Conservation (phyloP, 2,888 invertebrate species). For the Teinopalpus imperialis region DNA sequence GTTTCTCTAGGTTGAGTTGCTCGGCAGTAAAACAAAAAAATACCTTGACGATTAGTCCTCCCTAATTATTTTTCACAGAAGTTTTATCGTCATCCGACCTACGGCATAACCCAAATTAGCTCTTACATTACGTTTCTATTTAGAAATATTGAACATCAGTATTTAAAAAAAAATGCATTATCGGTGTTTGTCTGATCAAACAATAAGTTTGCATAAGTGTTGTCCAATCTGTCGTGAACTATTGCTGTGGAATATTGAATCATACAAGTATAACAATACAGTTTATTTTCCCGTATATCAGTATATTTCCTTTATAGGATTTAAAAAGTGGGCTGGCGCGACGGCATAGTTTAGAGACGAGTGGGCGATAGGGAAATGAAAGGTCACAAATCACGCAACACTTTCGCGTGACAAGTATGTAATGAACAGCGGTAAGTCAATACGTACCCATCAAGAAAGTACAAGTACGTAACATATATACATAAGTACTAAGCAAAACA, state of each 20-base stretch:
- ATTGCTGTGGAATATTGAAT: constrained; percentile 20
- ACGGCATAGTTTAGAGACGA: constrained; percentile 33
- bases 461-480: too few relatives aligned
- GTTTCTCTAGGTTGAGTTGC: too few relatives aligned
- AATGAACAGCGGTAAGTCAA: constrained; percentile 23
- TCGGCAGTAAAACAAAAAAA: too few relatives aligned
- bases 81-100: too few relatives aligned
- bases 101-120: constrained; percentile 11
- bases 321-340: constrained; percentile 23
- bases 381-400: constrained; percentile 57
- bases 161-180: constrained; percentile 3
- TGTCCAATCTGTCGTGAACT: constrained; percentile 24
- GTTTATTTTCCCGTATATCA: constrained; percentile 18
- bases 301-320: constrained; percentile 16
- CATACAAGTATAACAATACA: constrained; percentile 13
- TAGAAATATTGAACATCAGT: constrained; percentile 1
- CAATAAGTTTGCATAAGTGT: constrained; percentile 38
- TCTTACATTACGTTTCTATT: constrained; percentile 17
- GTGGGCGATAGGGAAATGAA: constrained; percentile 51
- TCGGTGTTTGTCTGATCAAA: constrained; percentile 31
- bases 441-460: too few relatives aligned
- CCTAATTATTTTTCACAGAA: too few relatives aligned
- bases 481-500: too few relatives aligned
- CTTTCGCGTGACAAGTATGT: constrained; percentile 45
- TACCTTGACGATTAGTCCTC: too few relatives aligned